Conservation (phyloP, 2,888 invertebrate species). For the Lamellibrachia satsuma region DNA sequence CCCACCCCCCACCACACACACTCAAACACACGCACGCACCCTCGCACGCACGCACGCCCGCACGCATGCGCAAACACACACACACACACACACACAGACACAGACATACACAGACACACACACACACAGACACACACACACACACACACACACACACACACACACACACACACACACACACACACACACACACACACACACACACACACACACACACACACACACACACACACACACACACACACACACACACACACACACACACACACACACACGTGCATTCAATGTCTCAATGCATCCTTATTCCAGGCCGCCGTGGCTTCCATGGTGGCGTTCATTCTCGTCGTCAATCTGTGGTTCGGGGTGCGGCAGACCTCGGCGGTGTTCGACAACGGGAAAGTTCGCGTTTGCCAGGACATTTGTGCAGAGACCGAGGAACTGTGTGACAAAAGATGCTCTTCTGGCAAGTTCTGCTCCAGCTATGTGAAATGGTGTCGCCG, state of each 20-base stretch:
- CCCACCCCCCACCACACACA: too few relatives aligned
- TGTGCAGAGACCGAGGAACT: background rate
- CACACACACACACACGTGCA: too few relatives aligned
- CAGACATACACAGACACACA: background rate
- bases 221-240: background rate
- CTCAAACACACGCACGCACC: too few relatives aligned
- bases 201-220: background rate
- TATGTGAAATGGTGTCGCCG: slow-evolving; percentile 1
- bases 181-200: background rate
- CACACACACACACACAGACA: background rate
- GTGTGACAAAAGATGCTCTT: background rate
- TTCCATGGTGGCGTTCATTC: background rate
- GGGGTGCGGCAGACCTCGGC: background rate
- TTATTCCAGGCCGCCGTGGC: background rate
- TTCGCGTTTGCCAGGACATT: background rate
- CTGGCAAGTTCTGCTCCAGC: background rate
- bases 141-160: background rate
- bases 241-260: background rate
- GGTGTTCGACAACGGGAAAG: background rate
- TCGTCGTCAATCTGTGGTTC: background rate
- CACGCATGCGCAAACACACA: background rate
- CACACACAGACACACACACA: background rate
- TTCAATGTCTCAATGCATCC: background rate
- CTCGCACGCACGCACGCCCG: too few relatives aligned
- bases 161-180: background rate